A percentile compares a stretch with the other conserved stretches of the same genome.
These are phyloP conservation scores for Lonchura striata DNA, from an alignment of 2,113 vertebrate species.

Conservation along the genomic window DNA sequence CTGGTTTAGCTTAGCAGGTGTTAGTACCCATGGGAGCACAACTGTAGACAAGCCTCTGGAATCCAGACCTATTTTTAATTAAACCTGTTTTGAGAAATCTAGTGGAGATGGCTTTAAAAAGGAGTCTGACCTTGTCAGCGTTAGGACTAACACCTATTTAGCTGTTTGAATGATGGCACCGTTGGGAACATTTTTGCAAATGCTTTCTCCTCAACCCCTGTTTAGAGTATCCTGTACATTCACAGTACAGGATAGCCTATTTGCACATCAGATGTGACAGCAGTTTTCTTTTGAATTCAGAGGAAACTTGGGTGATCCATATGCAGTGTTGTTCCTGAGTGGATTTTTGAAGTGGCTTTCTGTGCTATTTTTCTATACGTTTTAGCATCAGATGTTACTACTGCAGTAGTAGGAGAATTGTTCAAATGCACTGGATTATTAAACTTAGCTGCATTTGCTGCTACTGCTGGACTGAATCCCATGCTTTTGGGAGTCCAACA, in stretches of 20 bases:
- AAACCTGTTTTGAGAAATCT: conserved; percentile 59
- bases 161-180: conserved; percentile 16
- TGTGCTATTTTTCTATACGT: background rate
- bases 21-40: conserved; percentile 43
- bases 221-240: background rate
- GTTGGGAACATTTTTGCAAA: conserved; percentile 1
- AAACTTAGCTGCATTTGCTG: background rate
- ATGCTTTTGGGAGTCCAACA: background rate
- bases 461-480: background rate
- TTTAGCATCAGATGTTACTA: background rate
- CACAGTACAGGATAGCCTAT: background rate
- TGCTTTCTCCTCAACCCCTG: background rate
- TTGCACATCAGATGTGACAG: background rate
- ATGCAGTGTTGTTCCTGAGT: background rate
- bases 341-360: background rate
- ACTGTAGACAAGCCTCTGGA: conserved; percentile 47
- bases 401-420: background rate
- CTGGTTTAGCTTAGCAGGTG: conserved; percentile 45
- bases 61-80: conserved; percentile 61
- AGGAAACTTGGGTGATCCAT: background rate
- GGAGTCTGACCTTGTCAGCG: conserved; percentile 42
- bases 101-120: conserved; percentile 43
- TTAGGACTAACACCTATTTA: conserved; percentile 56
- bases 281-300: background rate
- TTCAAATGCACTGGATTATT: background rate